Percentiles rank a stretch among this genome's conserved stretches.
These are phyloP conservation scores for Menidia menidia DNA, from an alignment of 2,797 vertebrate species.

Conservation along the genomic window DNA sequence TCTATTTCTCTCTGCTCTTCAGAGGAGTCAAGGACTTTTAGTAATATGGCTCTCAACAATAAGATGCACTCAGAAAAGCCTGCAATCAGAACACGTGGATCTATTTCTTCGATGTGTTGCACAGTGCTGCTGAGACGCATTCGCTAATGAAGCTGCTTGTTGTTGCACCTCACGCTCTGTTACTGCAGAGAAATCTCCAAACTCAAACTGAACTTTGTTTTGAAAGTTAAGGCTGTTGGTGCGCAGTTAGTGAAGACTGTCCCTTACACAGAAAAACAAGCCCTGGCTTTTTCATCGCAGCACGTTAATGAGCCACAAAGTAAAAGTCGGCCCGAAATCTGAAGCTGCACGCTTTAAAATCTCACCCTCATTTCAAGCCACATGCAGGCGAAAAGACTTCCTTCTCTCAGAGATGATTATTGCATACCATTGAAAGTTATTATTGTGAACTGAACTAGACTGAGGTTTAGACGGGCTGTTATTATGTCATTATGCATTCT, in stretches of 20 bases:
- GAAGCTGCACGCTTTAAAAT: background rate
- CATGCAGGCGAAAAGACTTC: constrained; percentile 37
- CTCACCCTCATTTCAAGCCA: constrained; percentile 31
- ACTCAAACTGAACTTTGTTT: constrained; percentile 7
- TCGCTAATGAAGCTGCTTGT: constrained; percentile 4
- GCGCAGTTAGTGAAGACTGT: constrained; percentile 1
- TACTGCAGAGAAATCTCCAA: background rate
- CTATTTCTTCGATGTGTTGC: constrained; percentile 8
- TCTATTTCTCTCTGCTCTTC: background rate
- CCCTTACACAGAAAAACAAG: background rate
- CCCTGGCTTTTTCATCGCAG: constrained; percentile 2
- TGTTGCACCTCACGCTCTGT: constrained; percentile 9
- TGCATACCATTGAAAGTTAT: constrained; percentile 57
- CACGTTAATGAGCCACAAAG: constrained; percentile 7
- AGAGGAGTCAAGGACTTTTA: background rate
- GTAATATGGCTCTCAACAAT: background rate
- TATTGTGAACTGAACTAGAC: constrained; percentile 57
- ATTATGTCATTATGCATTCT: constrained; percentile 69
- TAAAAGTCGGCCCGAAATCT: background rate
- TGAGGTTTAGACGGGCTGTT: constrained; percentile 63
- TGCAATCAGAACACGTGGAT: background rate
- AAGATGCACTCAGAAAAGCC: background rate
- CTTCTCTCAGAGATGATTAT: constrained; percentile 39
- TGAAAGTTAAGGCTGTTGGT: constrained; percentile 7
- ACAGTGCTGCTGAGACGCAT: constrained; percentile 2